phyloP scores from a whole-genome alignment of 2,888 invertebrate species.

The Meiosimyza decipiens region DNA sequence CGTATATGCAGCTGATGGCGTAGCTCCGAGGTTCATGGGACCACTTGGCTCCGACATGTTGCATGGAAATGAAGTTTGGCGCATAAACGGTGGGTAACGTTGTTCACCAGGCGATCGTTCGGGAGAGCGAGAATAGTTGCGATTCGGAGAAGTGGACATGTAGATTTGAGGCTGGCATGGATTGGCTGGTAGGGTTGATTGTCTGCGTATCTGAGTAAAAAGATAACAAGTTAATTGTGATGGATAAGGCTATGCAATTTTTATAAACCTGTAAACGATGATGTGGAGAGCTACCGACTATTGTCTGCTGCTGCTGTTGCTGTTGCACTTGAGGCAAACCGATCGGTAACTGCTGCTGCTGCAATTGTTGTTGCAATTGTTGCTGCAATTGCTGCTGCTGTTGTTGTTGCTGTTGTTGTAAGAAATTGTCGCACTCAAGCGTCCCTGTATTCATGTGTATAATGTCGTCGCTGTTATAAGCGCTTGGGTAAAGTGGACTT shows the following conservation, averaged over 20 bases:
- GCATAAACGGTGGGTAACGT: conserved; percentile 63
- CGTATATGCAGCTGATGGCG: not conserved
- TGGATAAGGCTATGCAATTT: not conserved
- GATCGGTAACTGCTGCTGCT: conserved; percentile 41
- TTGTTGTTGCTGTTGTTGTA: conserved; percentile 46
- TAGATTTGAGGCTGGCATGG: conserved; percentile 62
- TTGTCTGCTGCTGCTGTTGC: conserved; percentile 39
- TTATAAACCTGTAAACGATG: conserved; percentile 54
- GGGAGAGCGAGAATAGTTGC: conserved; percentile 63
- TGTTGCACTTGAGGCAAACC: conserved; percentile 19
- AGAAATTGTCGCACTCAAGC: conserved; percentile 57
- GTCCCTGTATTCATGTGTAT: conserved; percentile 53
- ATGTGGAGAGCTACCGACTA: conserved; percentile 49
- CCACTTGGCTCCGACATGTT: conserved; percentile 53
- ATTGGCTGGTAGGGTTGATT: conserved; percentile 63
- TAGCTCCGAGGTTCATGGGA: not conserved
- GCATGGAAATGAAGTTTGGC: conserved; percentile 65
- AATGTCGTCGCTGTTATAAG: conserved; percentile 60
- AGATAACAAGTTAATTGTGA: conserved; percentile 7
- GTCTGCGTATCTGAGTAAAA: conserved; percentile 58
- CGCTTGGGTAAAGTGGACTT: conserved; percentile 59
- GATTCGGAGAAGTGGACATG: conserved; percentile 65
- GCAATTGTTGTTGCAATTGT: conserved; percentile 36
- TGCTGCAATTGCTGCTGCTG: conserved; percentile 42
- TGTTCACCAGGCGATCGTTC: conserved; percentile 63